A percentile compares a stretch with the other conserved stretches of the same genome.
These are phyloP conservation scores for Endomychus coccineus DNA, from an alignment of 2,888 invertebrate genomes.

Conservation along the genomic window DNA sequence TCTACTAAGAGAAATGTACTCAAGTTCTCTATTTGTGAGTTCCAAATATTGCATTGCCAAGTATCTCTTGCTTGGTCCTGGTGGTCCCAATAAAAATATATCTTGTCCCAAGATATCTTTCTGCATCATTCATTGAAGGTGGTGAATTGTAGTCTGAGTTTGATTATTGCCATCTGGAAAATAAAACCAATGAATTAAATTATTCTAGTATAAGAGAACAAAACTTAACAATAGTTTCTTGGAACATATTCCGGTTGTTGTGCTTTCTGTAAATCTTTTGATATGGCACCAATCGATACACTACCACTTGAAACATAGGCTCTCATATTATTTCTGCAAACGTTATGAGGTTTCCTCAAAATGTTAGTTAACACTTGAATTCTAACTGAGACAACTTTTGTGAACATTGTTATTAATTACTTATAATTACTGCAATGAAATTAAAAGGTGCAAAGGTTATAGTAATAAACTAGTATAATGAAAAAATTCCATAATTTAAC, in stretches of 20 bases:
- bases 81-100: slow-evolving; percentile 88
- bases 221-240: slow-evolving; percentile 67
- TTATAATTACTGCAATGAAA: too few relatives aligned
- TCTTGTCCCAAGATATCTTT: slow-evolving; percentile 91
- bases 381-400: slow-evolving; percentile 17
- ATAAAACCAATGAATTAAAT: slow-evolving; percentile 8
- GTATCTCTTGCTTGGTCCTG: slow-evolving; percentile 74
- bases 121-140: slow-evolving; percentile 93
- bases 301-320: slow-evolving; percentile 45
- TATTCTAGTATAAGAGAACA: slow-evolving; percentile 3
- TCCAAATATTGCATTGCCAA: slow-evolving; percentile 85
- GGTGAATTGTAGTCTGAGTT: slow-evolving; percentile 65
- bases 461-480: too few relatives aligned
- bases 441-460: too few relatives aligned
- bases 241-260: slow-evolving; percentile 79
- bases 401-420: neutral
- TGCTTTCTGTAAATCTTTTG: slow-evolving; percentile 55
- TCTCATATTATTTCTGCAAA: slow-evolving; percentile 28
- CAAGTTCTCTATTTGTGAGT: slow-evolving; percentile 80
- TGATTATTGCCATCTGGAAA: slow-evolving; percentile 12
- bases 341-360: slow-evolving; percentile 25
- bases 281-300: slow-evolving; percentile 69
- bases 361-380: slow-evolving; percentile 30
- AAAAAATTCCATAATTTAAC: too few relatives aligned
- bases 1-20: slow-evolving; percentile 87